phyloP scores from a whole-genome alignment of 2,797 vertebrate genomes.

The Siniperca scherzeri region DNA sequence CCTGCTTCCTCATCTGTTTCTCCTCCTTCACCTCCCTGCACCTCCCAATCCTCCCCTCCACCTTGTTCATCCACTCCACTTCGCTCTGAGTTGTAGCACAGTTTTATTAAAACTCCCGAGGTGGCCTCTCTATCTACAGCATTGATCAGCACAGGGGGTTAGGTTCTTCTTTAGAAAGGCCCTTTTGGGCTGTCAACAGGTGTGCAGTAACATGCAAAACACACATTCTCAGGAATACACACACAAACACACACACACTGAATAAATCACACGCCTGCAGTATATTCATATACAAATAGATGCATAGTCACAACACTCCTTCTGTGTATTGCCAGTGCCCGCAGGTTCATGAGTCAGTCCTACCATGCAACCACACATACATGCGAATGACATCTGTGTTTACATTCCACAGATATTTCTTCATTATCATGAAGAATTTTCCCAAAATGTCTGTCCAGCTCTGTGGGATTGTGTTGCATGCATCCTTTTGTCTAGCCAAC shows the following conservation, averaged over 20 bases:
- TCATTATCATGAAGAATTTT: constrained; percentile 28
- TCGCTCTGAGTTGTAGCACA: constrained; percentile 56
- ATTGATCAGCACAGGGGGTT: constrained; percentile 61
- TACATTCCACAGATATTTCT: constrained; percentile 61
- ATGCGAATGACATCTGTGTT: constrained; percentile 64
- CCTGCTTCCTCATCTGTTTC: constrained; percentile 61
- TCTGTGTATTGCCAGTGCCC: constrained; percentile 11
- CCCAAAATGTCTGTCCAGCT: constrained; percentile 38
- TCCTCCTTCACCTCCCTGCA: constrained; percentile 51
- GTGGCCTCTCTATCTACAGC: constrained; percentile 77
- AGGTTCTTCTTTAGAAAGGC: constrained; percentile 39
- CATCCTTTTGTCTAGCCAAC: constrained; percentile 32
- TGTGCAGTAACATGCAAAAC: constrained; percentile 45
- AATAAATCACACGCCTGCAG: neutral
- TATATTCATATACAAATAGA: constrained; percentile 3
- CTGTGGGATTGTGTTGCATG: constrained; percentile 25
- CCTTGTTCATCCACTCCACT: constrained; percentile 62
- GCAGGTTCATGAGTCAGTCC: constrained; percentile 29
- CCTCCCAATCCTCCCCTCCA: constrained; percentile 50
- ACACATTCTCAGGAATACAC: constrained; percentile 19
- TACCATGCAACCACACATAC: constrained; percentile 22
- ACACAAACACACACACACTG: neutral
- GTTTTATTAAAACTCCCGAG: constrained; percentile 83
- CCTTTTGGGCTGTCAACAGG: constrained; percentile 52
- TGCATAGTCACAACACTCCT: constrained; percentile 4